Evolutionary conservation across 64 coral and sea anemone genomes (phyloP).

Genomic region (Stichodactyla mertensii): DNA sequence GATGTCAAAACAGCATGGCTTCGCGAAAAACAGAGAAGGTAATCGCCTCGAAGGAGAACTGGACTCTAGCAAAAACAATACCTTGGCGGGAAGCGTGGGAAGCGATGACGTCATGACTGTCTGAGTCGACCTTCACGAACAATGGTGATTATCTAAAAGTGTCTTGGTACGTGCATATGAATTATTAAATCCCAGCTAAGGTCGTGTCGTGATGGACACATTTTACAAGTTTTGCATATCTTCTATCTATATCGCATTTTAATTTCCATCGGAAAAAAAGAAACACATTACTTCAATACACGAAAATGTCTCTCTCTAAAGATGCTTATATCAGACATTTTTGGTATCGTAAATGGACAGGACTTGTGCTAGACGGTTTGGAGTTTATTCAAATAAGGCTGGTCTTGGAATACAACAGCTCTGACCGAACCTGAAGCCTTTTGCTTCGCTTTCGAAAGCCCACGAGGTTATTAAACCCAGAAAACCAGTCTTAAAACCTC

Average conservation of each 20-base stretch:
- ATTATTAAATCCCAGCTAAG: neutral
- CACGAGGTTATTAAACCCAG: neutral
- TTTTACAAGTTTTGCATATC: conserved; percentile 8
- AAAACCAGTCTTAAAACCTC: neutral
- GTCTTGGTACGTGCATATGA: neutral
- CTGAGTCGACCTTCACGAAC: neutral
- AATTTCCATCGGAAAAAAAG: neutral
- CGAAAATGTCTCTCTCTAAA: no score
- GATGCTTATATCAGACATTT: neutral
- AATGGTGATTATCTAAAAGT: neutral
- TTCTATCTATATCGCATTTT: neutral
- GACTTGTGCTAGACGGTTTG: neutral
- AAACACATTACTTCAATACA: neutral
- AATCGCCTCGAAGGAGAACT: neutral
- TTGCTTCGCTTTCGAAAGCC: neutral
- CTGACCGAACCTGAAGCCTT: neutral
- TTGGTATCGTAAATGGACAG: neutral
- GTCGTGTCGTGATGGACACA: neutral
- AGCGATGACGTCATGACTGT: conserved; percentile 5
- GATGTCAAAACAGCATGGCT: neutral
- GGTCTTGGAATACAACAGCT: neutral
- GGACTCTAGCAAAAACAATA: no score
- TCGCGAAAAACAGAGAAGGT: no score
- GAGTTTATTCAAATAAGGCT: neutral
- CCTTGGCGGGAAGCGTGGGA: neutral